Conservation (phyloP, 2,797 vertebrate species). For the Aselliscus stoliczkanus region DNA sequence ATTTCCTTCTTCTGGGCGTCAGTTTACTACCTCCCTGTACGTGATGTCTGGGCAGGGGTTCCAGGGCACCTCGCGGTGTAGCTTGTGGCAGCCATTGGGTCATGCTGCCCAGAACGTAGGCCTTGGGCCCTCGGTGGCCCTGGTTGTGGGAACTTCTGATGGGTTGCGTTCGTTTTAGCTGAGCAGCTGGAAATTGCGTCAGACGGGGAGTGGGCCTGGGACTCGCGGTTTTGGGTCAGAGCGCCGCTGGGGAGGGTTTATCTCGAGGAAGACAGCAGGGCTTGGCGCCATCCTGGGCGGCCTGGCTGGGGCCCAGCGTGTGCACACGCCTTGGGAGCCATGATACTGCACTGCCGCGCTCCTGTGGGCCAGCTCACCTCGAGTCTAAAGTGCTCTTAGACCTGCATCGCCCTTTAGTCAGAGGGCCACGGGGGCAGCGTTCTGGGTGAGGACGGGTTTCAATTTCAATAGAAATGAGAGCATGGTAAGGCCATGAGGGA, state of each 20-base stretch:
- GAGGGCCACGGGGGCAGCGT: fast-evolving
- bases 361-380: too few relatives aligned
- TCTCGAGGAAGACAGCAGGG: fast-evolving
- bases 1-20: fast-evolving
- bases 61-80: fast-evolving
- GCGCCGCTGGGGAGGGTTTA: neutral
- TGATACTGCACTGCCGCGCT: fast-evolving
- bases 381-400: fast-evolving
- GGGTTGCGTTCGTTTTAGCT: fast-evolving
- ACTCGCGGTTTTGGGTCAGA: neutral
- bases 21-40: too few relatives aligned
- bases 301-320: fast-evolving
- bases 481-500: neutral
- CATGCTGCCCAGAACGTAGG: fast-evolving
- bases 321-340: fast-evolving
- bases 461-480: neutral
- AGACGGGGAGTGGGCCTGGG: fast-evolving
- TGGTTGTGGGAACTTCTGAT: fast-evolving
- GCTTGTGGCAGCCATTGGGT: neutral
- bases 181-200: neutral
- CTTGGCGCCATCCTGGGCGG: fast-evolving
- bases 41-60: neutral
- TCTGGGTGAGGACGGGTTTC: neutral
- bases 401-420: fast-evolving
- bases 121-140: fast-evolving